These are phyloP conservation scores for Junonia oenone DNA, from an alignment of 2,888 invertebrate species.

Conservation along the genomic window DNA sequence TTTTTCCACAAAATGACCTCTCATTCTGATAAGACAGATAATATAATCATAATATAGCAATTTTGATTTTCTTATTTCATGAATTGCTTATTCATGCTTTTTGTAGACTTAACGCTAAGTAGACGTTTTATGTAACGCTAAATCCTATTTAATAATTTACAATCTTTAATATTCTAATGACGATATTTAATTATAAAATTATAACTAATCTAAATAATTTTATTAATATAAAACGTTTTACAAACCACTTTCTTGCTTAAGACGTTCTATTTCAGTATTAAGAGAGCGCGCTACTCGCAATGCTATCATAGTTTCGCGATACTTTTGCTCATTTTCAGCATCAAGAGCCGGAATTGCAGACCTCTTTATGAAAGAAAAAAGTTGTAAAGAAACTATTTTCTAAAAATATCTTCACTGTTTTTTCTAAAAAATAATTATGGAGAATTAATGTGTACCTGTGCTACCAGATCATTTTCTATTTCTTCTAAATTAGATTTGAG, in stretches of 20 bases:
- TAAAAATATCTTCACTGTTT: no score
- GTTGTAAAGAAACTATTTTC: background rate
- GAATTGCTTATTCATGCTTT: no score
- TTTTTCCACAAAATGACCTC: no score
- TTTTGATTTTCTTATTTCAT: no score
- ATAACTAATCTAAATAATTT: background rate
- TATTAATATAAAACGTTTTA: background rate
- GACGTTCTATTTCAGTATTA: conserved; percentile 42
- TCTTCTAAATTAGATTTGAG: conserved; percentile 58
- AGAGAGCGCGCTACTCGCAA: conserved; percentile 45
- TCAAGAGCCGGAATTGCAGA: conserved; percentile 50
- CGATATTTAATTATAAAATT: no score
- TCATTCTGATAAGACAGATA: no score
- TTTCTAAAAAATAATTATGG: background rate
- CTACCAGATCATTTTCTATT: conserved; percentile 52
- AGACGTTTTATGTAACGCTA: no score
- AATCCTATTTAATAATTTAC: no score
- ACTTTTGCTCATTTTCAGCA: conserved; percentile 53
- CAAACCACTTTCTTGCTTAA: conserved; percentile 12
- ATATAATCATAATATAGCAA: no score
- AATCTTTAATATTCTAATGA: no score
- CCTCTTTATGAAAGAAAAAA: conserved; percentile 36
- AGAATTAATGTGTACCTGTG: conserved; percentile 43
- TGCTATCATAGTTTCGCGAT: conserved; percentile 45
- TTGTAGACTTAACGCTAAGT: no score